Conservation (phyloP, 2,888 invertebrate species). For the Exocentrus adspersus region DNA sequence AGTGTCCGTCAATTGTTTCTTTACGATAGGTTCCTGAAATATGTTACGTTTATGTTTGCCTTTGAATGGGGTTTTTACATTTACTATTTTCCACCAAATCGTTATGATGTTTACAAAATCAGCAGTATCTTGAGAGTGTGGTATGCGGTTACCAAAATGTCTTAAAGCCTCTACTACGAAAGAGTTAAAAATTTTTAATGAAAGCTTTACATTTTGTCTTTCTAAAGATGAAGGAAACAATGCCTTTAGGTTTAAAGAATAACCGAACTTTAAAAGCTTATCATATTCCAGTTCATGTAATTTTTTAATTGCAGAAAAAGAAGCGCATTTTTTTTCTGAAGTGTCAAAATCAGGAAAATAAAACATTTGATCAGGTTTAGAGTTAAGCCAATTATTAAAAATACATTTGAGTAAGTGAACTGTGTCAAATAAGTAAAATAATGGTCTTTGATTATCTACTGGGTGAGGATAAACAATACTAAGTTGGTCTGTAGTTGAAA, state of each 20-base stretch:
- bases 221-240: constrained; percentile 27
- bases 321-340: constrained; percentile 14
- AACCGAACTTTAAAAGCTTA: constrained; percentile 26
- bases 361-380: constrained; percentile 25
- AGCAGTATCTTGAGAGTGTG: constrained; percentile 24
- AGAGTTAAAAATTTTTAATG: constrained; percentile 20
- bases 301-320: constrained; percentile 20
- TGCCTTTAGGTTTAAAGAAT: constrained; percentile 25
- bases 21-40: constrained; percentile 19
- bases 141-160: constrained; percentile 2
- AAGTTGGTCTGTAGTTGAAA: constrained; percentile 22
- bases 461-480: constrained; percentile 32
- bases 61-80: constrained; percentile 28
- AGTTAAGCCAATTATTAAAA: constrained; percentile 27
- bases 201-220: constrained; percentile 8
- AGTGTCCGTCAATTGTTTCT: not conserved
- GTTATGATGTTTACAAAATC: constrained; percentile 29
- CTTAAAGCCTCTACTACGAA: not conserved
- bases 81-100: constrained; percentile 32
- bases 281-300: constrained; percentile 23
- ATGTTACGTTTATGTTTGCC: constrained; percentile 13
- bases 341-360: constrained; percentile 24
- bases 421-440: constrained; percentile 29
- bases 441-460: constrained; percentile 22
- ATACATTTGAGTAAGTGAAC: constrained; percentile 32